phyloP scores from a whole-genome alignment of 2,888 invertebrate species.

The Thalpophila matura region DNA sequence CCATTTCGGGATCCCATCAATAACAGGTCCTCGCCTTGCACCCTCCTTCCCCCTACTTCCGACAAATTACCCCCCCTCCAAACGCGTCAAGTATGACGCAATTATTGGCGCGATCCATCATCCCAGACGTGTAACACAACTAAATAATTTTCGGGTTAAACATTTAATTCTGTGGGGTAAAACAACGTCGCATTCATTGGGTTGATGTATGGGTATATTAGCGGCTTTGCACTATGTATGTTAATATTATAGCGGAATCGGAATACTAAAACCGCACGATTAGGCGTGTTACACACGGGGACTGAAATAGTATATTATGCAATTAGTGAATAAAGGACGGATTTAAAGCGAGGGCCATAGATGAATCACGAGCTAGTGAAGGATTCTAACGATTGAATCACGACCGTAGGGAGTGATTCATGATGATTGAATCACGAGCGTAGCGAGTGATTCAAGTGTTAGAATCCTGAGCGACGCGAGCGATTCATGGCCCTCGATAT shows the following conservation, averaged over 20 bases:
- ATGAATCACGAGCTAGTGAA: no score
- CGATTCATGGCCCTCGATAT: no score
- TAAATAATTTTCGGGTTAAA: constrained; percentile 85
- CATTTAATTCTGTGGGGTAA: constrained; percentile 66
- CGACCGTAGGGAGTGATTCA: no score
- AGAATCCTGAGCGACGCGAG: no score
- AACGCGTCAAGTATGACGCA: constrained; percentile 80
- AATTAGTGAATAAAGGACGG: no score
- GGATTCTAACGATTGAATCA: no score
- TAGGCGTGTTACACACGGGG: not conserved
- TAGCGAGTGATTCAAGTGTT: no score
- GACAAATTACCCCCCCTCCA: constrained; percentile 76
- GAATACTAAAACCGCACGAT: not conserved
- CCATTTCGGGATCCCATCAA: constrained; percentile 76
- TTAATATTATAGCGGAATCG: constrained; percentile 15
- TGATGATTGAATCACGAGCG: no score
- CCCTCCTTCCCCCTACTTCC: constrained; percentile 66
- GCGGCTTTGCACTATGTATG: constrained; percentile 21
- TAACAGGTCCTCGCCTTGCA: constrained; percentile 69
- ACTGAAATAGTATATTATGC: no score
- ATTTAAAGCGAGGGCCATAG: no score
- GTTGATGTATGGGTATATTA: constrained; percentile 58
- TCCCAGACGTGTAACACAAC: constrained; percentile 85
- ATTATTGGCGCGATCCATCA: constrained; percentile 89
- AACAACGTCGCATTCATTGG: constrained; percentile 62